phyloP scores from a whole-genome alignment of 2,797 vertebrate species.

The Cuniculus paca region DNA sequence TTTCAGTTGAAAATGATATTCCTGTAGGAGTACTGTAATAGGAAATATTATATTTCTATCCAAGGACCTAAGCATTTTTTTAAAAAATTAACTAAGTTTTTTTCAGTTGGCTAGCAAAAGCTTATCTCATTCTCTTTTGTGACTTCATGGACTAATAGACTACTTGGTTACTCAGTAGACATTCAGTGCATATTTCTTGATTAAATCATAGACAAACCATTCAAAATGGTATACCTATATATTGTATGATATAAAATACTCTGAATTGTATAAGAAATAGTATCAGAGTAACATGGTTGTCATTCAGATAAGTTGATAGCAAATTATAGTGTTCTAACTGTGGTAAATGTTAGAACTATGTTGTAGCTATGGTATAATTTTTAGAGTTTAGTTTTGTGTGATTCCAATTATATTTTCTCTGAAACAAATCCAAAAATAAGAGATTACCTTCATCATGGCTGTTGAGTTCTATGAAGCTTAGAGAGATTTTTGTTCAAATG shows the following conservation, averaged over 20 bases:
- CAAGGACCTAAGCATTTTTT: not conserved
- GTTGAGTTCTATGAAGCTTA: not conserved
- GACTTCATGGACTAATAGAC: not conserved
- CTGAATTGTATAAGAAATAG: not conserved
- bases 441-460: not conserved
- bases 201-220: not conserved
- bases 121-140: not conserved
- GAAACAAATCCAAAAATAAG: slow-evolving; percentile 28
- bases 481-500: not conserved
- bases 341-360: not conserved
- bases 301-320: not conserved
- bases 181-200: not conserved
- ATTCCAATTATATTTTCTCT: slow-evolving; percentile 1
- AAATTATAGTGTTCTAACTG: not conserved
- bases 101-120: slow-evolving; percentile 7
- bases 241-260: slow-evolving; percentile 15
- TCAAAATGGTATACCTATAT: not conserved
- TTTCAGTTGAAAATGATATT: not conserved
- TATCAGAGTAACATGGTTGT: not conserved
- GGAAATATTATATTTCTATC: not conserved
- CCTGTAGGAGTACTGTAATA: not conserved
- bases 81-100: not conserved
- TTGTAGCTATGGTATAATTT: not conserved
- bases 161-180: not conserved
- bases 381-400: not conserved